These are phyloP conservation scores for Emydura subglobosa DNA, from an alignment of 2,113 vertebrate genomes.

Conservation along the genomic window DNA sequence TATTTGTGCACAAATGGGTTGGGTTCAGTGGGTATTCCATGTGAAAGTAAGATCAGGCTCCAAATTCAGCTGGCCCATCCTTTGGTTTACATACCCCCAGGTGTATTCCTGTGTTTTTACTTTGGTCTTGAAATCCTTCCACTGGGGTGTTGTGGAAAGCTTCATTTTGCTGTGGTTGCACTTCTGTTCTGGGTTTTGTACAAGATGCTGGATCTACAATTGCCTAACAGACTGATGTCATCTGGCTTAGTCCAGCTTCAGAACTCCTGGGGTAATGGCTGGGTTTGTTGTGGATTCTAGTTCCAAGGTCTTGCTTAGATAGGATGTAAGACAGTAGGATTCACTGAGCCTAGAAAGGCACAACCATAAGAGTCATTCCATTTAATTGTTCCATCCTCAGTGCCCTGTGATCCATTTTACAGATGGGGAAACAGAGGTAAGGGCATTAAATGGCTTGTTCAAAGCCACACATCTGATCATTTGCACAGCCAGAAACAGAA, in stretches of 20 bases:
- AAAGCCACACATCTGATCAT: background rate
- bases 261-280: background rate
- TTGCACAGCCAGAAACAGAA: background rate
- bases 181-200: background rate
- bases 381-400: slow-evolving; percentile 13
- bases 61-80: background rate
- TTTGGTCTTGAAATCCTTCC: background rate
- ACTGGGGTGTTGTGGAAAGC: background rate
- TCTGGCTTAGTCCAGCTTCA: background rate
- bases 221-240: background rate
- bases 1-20: background rate
- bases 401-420: background rate
- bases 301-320: background rate
- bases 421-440: background rate
- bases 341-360: slow-evolving; percentile 24
- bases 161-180: background rate
- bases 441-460: background rate
- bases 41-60: background rate
- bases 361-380: slow-evolving; percentile 20
- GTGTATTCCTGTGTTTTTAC: background rate
- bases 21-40: background rate
- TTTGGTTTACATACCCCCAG: background rate
- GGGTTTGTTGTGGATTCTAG: background rate
- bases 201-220: background rate
- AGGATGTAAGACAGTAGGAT: slow-evolving; percentile 1